Percentiles rank a stretch among this genome's conserved stretches.
Evolutionary conservation across 2,113 vertebrate genomes (phyloP).

Genomic region (Leptosomus discolor): DNA sequence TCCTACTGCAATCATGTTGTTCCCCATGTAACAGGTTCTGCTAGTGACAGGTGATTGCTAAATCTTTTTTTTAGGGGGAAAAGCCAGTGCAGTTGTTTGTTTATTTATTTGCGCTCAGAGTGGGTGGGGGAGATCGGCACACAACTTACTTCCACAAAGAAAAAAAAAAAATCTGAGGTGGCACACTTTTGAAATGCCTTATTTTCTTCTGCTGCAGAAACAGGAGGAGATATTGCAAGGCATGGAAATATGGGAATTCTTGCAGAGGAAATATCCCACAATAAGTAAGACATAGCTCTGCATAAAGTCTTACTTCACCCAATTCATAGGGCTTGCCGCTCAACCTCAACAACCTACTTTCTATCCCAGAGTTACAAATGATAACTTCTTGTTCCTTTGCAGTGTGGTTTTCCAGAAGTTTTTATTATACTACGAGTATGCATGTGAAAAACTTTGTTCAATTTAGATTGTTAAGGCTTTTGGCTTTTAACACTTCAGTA

Average conservation of each 20-base stretch:
- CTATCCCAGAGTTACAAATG: not conserved
- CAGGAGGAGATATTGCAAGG: conserved; percentile 52
- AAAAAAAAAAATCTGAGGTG: not conserved
- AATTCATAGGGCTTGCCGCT: not conserved
- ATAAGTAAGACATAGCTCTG: not conserved
- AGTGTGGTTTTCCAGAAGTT: not conserved
- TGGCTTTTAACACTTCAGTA: not conserved
- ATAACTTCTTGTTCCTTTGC: not conserved
- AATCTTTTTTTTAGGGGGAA: conserved; percentile 21
- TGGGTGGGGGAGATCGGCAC: not conserved
- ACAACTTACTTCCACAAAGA: not conserved
- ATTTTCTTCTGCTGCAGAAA: conserved; percentile 54
- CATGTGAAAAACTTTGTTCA: not conserved
- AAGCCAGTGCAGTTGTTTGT: not conserved
- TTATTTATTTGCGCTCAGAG: not conserved
- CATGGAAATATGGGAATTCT: conserved; percentile 70
- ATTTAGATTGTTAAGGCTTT: not conserved
- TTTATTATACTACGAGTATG: not conserved
- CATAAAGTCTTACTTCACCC: not conserved
- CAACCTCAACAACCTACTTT: not conserved
- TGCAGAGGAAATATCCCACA: conserved; percentile 76
- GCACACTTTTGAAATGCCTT: not conserved
- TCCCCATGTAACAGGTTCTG: conserved; percentile 54
- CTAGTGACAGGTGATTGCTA: conserved; percentile 17
- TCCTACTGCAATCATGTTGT: not conserved